A percentile compares a stretch with the other conserved stretches of the same genome.
Conservation (phyloP, 2,888 invertebrate genomes). For the Idaea biselata region DNA sequence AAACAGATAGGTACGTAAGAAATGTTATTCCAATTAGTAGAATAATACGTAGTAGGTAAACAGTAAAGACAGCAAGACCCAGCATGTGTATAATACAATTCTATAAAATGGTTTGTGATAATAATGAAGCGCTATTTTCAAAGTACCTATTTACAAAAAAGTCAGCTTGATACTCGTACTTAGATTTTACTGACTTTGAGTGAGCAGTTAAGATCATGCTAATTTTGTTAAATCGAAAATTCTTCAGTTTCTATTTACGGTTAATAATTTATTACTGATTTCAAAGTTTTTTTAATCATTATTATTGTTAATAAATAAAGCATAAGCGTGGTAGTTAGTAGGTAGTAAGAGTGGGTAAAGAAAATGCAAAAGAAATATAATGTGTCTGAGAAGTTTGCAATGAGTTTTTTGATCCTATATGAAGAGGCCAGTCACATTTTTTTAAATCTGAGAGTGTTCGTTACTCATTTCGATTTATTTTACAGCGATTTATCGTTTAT, state of each 20-base stretch:
- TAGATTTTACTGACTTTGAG: neutral
- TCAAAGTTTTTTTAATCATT: neutral
- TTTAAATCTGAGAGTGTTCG: neutral
- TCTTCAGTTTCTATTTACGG: neutral
- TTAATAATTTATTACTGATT: neutral
- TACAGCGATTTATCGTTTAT: neutral
- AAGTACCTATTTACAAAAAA: neutral
- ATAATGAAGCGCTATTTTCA: neutral
- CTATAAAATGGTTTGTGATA: neutral
- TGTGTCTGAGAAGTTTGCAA: constrained; percentile 26
- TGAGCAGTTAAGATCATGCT: neutral
- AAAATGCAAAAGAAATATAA: constrained; percentile 19
- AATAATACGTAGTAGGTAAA: neutral
- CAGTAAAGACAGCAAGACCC: neutral
- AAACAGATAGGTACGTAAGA: neutral
- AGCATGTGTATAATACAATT: neutral
- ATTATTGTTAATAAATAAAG: constrained; percentile 31
- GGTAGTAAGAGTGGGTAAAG: constrained; percentile 26
- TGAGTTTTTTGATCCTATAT: constrained; percentile 11
- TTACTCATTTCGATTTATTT: neutral
- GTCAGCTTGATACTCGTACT: neutral
- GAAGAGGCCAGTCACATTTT: constrained; percentile 3
- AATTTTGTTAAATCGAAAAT: neutral
- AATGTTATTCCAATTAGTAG: neutral
- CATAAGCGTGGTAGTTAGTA: constrained; percentile 36